A percentile compares a stretch with the other conserved stretches of the same genome.
Conservation (phyloP, 2,888 invertebrate genomes). For the Mythimna vitellina region DNA sequence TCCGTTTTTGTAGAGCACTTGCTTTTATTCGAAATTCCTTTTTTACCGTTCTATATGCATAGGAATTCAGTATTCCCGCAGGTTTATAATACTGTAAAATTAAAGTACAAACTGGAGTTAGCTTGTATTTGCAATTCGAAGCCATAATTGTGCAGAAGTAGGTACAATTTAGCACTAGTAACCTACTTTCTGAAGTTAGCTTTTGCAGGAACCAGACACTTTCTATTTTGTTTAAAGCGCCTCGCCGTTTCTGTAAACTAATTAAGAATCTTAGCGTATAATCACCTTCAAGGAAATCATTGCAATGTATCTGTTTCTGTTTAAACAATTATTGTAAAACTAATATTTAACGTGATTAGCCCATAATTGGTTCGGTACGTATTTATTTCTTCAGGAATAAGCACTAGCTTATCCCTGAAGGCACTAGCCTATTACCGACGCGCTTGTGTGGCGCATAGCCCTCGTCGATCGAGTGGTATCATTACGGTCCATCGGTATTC, state of each 20-base stretch:
- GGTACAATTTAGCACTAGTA: slow-evolving; percentile 9
- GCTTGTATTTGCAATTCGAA: slow-evolving; percentile 48
- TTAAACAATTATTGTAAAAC: no score
- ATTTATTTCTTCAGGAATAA: not conserved
- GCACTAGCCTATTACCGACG: not conserved
- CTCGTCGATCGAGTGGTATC: slow-evolving; percentile 15
- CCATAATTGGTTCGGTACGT: not conserved
- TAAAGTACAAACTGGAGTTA: slow-evolving; percentile 39
- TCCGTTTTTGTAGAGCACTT: slow-evolving; percentile 45
- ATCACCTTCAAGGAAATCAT: not conserved
- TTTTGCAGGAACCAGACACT: slow-evolving; percentile 1
- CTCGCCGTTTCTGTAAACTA: slow-evolving; percentile 8
- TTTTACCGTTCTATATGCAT: slow-evolving; percentile 55
- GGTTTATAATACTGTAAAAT: slow-evolving; percentile 54
- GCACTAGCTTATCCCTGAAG: no score
- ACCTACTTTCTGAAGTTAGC: slow-evolving; percentile 27
- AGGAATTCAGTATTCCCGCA: slow-evolving; percentile 38
- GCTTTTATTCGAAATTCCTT: slow-evolving; percentile 49
- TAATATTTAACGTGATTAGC: no score
- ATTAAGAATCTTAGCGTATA: not conserved
- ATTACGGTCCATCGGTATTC: slow-evolving; percentile 17
- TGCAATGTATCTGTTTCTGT: no score
- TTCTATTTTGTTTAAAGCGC: not conserved
- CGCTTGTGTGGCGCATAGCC: not conserved
- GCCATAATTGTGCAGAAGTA: slow-evolving; percentile 35